Conservation (phyloP, 1,140 invertebrate species). For the Glomeris maerens region DNA sequence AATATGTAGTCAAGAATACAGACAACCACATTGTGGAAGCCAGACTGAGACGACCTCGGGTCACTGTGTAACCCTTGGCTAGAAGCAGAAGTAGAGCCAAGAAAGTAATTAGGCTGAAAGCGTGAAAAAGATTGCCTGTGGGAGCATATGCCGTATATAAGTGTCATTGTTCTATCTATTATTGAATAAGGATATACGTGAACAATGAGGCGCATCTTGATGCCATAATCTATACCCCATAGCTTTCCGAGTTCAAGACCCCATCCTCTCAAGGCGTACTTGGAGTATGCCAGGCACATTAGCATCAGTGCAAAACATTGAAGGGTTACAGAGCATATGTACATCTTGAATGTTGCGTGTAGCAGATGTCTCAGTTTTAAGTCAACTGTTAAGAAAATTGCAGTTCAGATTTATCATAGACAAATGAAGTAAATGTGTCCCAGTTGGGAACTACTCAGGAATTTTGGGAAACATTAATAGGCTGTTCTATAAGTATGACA, state of each 20-base stretch:
- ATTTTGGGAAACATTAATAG: conserved; percentile 11
- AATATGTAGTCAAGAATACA: conserved; percentile 62
- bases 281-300: conserved; percentile 47
- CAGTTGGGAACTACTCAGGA: conserved; percentile 1
- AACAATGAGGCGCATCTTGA: background rate
- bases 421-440: conserved; percentile 8
- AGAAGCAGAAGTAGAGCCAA: conserved; percentile 63
- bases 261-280: conserved; percentile 53
- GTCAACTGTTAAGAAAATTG: conserved; percentile 39
- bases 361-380: conserved; percentile 58
- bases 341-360: conserved; percentile 77
- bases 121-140: conserved; percentile 53
- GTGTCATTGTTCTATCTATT: background rate
- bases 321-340: conserved; percentile 44
- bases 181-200: conserved; percentile 3
- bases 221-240: conserved; percentile 36
- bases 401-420: conserved; percentile 10
- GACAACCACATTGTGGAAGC: conserved; percentile 55
- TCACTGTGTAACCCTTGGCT: conserved; percentile 81
- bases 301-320: conserved; percentile 50
- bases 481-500: conserved; percentile 12
- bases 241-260: conserved; percentile 40
- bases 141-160: conserved; percentile 5
- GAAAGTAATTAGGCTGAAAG: conserved; percentile 53
- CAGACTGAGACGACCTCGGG: conserved; percentile 55